phyloP scores from a whole-genome alignment of 2,888 invertebrate genomes.

The Troides helena region DNA sequence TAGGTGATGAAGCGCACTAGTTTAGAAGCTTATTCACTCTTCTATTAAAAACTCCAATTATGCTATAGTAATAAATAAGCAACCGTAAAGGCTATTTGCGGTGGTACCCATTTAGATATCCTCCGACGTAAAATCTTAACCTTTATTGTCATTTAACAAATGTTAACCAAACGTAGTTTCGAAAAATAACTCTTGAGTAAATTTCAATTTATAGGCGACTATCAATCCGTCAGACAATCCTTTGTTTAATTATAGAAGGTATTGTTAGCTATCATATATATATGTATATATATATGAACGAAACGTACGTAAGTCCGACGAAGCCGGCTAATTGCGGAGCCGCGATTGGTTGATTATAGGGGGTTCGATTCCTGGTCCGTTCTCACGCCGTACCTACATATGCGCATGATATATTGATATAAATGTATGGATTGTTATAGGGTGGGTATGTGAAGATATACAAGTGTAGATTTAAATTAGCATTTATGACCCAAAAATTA shows the following conservation, averaged over 20 bases:
- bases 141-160: neutral
- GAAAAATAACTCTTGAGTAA: neutral
- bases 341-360: slow-evolving; percentile 63
- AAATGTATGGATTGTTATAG: slow-evolving; percentile 35
- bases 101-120: no score
- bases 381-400: slow-evolving; percentile 47
- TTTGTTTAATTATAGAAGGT: slow-evolving; percentile 38
- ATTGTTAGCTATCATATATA: slow-evolving; percentile 6
- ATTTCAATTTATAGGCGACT: slow-evolving; percentile 12
- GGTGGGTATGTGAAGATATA: slow-evolving; percentile 16
- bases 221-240: slow-evolving; percentile 31
- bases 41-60: no score
- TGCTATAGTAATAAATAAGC: no score
- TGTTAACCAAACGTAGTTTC: neutral
- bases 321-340: slow-evolving; percentile 50
- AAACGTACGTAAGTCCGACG: slow-evolving; percentile 39
- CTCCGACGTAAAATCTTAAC: no score
- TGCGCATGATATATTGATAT: slow-evolving; percentile 39
- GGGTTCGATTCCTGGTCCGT: slow-evolving; percentile 47
- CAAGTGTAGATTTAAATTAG: neutral
- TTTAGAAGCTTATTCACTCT: no score
- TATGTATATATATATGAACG: slow-evolving; percentile 22
- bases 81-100: no score
- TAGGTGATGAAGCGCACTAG: no score
- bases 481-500: neutral